phyloP scores from a whole-genome alignment of 1,140 invertebrate genomes.

The Ladona fulva region DNA sequence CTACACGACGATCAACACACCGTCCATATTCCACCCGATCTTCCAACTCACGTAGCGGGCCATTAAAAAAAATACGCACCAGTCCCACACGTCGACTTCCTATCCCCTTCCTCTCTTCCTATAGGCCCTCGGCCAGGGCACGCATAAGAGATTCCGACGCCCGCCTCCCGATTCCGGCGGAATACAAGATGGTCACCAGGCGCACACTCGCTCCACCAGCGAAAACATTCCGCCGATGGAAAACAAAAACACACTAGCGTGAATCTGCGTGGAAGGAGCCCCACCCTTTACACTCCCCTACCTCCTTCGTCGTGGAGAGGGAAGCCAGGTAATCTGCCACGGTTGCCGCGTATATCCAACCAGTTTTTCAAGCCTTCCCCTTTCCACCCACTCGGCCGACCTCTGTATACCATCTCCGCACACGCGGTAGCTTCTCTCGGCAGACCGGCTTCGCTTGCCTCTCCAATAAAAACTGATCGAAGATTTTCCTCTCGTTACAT shows the following conservation, averaged over 20 bases:
- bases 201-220: neutral
- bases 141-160: neutral
- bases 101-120: no score
- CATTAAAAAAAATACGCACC: no score
- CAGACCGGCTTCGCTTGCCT: neutral
- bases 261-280: neutral
- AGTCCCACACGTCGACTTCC: no score
- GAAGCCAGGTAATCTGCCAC: neutral
- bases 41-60: no score
- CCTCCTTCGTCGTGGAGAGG: no score
- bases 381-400: neutral
- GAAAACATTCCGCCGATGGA: neutral
- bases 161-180: neutral
- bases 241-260: neutral
- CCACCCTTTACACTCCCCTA: neutral
- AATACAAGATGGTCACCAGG: neutral
- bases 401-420: neutral
- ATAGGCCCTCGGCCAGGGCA: neutral
- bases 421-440: neutral
- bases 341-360: neutral
- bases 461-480: no score
- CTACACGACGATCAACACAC: no score
- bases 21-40: no score
- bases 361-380: neutral
- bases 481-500: no score